phyloP scores from a whole-genome alignment of 2,113 vertebrate genomes.

The Bubalus kerabau region DNA sequence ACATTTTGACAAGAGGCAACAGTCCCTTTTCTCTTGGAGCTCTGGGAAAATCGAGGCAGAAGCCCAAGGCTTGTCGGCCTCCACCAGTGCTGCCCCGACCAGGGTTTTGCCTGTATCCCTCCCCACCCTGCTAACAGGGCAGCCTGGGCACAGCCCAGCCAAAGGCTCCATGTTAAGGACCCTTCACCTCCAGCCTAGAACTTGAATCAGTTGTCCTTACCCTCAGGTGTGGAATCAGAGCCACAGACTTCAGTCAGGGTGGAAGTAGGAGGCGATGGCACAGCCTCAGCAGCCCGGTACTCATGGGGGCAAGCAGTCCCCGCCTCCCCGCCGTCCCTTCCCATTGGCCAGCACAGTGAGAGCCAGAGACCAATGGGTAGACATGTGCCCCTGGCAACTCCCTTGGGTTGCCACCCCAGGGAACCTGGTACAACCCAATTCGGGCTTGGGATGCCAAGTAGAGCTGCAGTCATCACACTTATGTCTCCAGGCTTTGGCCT shows the following conservation, averaged over 20 bases:
- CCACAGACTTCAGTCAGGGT: not conserved
- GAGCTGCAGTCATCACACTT: conserved; percentile 11
- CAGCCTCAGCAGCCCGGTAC: not conserved
- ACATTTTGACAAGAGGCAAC: not conserved
- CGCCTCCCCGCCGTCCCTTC: not conserved
- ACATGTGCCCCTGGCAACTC: not conserved
- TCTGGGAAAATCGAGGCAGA: not conserved
- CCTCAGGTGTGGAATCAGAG: not conserved
- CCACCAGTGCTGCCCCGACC: not conserved
- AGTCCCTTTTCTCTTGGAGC: not conserved
- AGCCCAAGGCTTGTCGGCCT: not conserved
- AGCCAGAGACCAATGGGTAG: not conserved
- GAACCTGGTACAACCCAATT: not conserved
- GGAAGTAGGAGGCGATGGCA: not conserved
- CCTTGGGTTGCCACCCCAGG: not conserved
- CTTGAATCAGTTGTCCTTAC: conserved; percentile 47
- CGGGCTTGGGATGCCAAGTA: conserved; percentile 38
- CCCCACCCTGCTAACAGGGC: not conserved
- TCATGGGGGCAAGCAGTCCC: not conserved
- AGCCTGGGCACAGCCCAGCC: not conserved
- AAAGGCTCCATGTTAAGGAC: not conserved
- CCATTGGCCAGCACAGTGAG: conserved; percentile 17
- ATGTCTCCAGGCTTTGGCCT: not conserved
- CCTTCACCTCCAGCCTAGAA: not conserved
- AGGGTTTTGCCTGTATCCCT: not conserved